Percentiles rank a stretch among this genome's conserved stretches.
These are phyloP conservation scores for Margaritifera margaritifera DNA, from an alignment of 2,888 invertebrate species.

Conservation along the genomic window DNA sequence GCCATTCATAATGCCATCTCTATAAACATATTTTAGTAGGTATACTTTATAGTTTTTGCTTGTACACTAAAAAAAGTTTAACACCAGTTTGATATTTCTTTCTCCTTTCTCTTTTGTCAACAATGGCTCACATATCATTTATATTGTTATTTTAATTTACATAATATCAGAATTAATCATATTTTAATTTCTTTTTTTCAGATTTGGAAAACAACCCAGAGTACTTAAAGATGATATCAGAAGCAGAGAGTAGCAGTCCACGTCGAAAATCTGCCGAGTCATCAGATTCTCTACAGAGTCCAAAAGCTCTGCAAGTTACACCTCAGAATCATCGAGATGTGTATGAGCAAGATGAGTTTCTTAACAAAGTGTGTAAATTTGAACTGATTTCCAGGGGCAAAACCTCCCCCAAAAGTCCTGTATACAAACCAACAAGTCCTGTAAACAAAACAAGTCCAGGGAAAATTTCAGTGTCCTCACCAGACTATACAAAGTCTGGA, in stretches of 20 bases:
- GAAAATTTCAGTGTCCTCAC: slow-evolving; percentile 31
- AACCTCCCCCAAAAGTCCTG: slow-evolving; percentile 45
- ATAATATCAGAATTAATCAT: background rate
- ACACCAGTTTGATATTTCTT: too few relatives aligned
- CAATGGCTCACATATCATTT: too few relatives aligned
- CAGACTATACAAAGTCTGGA: slow-evolving; percentile 28
- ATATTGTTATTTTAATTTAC: too few relatives aligned
- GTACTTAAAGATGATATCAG: slow-evolving; percentile 64
- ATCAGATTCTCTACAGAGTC: slow-evolving; percentile 12
- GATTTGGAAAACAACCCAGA: slow-evolving; percentile 63
- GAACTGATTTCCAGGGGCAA: slow-evolving; percentile 71
- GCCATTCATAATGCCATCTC: too few relatives aligned
- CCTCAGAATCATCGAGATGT: slow-evolving; percentile 40
- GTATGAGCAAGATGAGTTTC: slow-evolving; percentile 77
- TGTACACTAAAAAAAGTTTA: too few relatives aligned
- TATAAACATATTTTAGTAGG: too few relatives aligned
- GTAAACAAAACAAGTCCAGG: slow-evolving; percentile 2
- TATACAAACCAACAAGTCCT: slow-evolving; percentile 24
- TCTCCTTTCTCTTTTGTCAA: too few relatives aligned
- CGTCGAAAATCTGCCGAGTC: slow-evolving; percentile 35
- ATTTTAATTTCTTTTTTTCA: slow-evolving; percentile 31
- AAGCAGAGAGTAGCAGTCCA: slow-evolving; percentile 46
- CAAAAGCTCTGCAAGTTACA: slow-evolving; percentile 10
- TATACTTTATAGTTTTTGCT: too few relatives aligned
- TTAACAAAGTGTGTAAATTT: slow-evolving; percentile 86